Conservation (phyloP, 2,797 vertebrate genomes). For the Amblyraja radiata region DNA sequence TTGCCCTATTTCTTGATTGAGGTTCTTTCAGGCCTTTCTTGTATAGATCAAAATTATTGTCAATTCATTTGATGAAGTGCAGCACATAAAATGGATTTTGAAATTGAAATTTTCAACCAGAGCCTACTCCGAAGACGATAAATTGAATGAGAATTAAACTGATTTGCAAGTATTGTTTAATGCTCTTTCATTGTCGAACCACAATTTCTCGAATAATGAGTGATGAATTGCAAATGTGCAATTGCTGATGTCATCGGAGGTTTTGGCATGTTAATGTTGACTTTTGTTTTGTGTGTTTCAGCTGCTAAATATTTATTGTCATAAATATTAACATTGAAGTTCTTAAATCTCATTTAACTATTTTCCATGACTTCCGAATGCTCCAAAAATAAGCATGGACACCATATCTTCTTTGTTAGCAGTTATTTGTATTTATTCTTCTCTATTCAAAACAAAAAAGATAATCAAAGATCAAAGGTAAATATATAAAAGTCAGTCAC, state of each 20-base stretch:
- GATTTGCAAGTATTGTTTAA: conserved; percentile 37
- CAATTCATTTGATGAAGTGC: not conserved
- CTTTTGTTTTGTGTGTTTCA: conserved; percentile 24
- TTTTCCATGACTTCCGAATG: not conserved
- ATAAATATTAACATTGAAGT: not conserved
- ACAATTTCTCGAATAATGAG: conserved; percentile 26
- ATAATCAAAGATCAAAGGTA: conserved; percentile 2
- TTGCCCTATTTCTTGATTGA: not conserved
- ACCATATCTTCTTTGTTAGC: not conserved
- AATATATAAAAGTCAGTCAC: not conserved
- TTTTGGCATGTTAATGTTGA: conserved; percentile 37
- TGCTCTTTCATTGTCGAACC: conserved; percentile 25
- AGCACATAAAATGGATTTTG: conserved; percentile 6
- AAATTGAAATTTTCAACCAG: conserved; percentile 31
- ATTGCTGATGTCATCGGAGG: conserved; percentile 26
- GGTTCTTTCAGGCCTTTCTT: conserved; percentile 21
- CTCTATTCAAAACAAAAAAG: not conserved
- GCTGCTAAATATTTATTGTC: not conserved
- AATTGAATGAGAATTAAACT: conserved; percentile 22
- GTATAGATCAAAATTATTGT: not conserved
- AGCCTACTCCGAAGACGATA: conserved; percentile 9
- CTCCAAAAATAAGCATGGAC: not conserved
- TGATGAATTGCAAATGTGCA: conserved; percentile 33
- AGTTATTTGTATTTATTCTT: conserved; percentile 3
- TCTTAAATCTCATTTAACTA: not conserved